Evolutionary conservation across 2,888 invertebrate genomes (phyloP), one percentile per base, ranked within the genome.

Genomic region (Syrista parreyssii): DNA sequence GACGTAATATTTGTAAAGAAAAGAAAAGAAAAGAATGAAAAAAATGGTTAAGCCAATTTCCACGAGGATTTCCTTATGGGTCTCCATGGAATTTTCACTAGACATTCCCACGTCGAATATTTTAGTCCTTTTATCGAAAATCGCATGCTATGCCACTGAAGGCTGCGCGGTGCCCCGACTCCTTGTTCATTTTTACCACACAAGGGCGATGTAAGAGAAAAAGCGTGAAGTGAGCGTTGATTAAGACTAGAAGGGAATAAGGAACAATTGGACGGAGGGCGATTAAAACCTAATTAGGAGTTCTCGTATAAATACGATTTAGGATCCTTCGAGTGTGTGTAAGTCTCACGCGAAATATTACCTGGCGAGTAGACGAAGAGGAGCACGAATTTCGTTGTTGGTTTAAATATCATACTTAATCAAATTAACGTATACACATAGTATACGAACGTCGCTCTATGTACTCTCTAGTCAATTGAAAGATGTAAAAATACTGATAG

Each of bases 1-100:
- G 23, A 55, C 23, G 55, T 55, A 23, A 55, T 55, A 55, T 55
- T 55, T 55, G 33, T 36, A 75, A 73, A 55, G 55, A 31, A 75
- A 74, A 23, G 23, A 55, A 23, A 34, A 30, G 30, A 30, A 32
- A 31, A 72, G 68, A 40, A 31, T 33, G 33, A 68, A 76, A 76
- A 11, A 75, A 75, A 34, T 68, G 34, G 75, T 34, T 11, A 68
- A 75, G 68, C 33, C 30, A 68, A 23, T 75, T 75, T 55, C 55
- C 55, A 55, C 23, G 9, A 23, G 55, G 23, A 55, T 55, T 55
- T 55, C 55, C 55, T 55, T 23, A 23, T n/a, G 23, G 23, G 55
- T 55, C 23, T 0, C 55, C 9, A 23, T 55, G 55, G 55, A 55
- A 55, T 23, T 55, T 9, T 55, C 9, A 55, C 23, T 55, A 23